Base-by-base conservation (phyloP, 2,113 vertebrate species). In the Misgurnus anguillicaudatus region DNA sequence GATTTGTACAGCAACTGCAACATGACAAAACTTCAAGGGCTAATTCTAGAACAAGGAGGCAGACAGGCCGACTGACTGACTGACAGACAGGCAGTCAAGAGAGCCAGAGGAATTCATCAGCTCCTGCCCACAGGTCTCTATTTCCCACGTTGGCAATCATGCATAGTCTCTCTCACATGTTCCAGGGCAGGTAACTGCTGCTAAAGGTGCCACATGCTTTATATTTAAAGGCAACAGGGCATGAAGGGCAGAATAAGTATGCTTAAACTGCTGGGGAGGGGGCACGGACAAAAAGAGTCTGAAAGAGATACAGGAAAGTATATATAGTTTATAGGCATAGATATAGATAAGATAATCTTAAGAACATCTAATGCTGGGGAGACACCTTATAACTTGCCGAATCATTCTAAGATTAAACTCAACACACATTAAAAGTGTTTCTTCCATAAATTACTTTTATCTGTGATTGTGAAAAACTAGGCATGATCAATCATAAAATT, bases 41-140 rank as follows among this genome's bases (percentile, higher is more conserved):
- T 72, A 68, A 68, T 51, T 38, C 36, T 80, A 55, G 77, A 61
- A 78, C 77, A 71, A 65, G 31, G 42, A 63, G 78, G 57, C 61
- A 76, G 66, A 42, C 64, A 57, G 13, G 19, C 39, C 3, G 65
- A 45, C 16, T 24, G 57, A 82, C 73, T 38, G 61, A 78, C n/a
- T 81, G 76, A 68, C 64, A 84, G 86, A 80, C 83, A 81, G 78
- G 42, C 51, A 83, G 82, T 88, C 85, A 90, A 85, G 82, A 81
- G 14, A 70, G 88, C 85, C 86, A 84, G 78, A 89, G 89, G 90
- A 91, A 91, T 91, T 90, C 88, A 82, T 88, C 90, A 90, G 89
- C 90, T 91, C 89, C 87, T 85, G 73, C 85, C 87, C 82, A 86
- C 87, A 90, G 91, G 89, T 91, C 88, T 90, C 89, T 36, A 80